Base-by-base conservation (phyloP, 2,113 vertebrate species). In the Pavo muticus region DNA sequence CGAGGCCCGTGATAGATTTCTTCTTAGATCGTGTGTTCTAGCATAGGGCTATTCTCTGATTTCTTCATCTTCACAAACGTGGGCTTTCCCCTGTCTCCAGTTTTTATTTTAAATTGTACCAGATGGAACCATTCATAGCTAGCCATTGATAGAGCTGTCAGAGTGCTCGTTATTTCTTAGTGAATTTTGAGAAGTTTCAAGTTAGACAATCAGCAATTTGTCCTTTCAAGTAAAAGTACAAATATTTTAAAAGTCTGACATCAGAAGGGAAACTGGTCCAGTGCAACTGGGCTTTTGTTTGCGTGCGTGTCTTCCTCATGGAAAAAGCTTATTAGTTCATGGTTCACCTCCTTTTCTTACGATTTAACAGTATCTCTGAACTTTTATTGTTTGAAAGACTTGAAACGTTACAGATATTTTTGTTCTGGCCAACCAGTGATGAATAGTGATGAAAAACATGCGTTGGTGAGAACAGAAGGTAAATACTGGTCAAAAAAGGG, bases 1-100 rank as follows among this genome's bases (percentile, higher is more conserved):
- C 73, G 1, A 86, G 82, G 63, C 91, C 75, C 68, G 80, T 88
- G 84, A 91, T 93, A 61, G 84, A 94, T 95, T 93, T 83, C 68
- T 75, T 63, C 94, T 90, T 95, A 82, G 95, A 85, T 92, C 84
- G 63, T 68, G 52, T 70, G 68, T 47, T 57, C 45, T 74, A 56
- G 79, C 11, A 2, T 3, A 29, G 91, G 73, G 79, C 89, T 93
- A 17, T 79, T 96, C 89, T 88, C 83, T 74, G 1, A 67, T 80
- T 93, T 81, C 75, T 65, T 25, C 21, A 2, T 81, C 83, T 84
- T 80, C 74, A 20, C 78, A 64, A 61, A 82, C 40, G 20, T 4
- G 56, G 59, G 54, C 61, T 93, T 72, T 90, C 74, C 78, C 88
- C 84, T 70, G 39, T 44, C 75, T 87, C 27, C 54, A 39, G 0